Percentiles rank a stretch among this genome's conserved stretches.
phyloP scores from a whole-genome alignment of 1,140 invertebrate genomes.

The Drosophila mayri region DNA sequence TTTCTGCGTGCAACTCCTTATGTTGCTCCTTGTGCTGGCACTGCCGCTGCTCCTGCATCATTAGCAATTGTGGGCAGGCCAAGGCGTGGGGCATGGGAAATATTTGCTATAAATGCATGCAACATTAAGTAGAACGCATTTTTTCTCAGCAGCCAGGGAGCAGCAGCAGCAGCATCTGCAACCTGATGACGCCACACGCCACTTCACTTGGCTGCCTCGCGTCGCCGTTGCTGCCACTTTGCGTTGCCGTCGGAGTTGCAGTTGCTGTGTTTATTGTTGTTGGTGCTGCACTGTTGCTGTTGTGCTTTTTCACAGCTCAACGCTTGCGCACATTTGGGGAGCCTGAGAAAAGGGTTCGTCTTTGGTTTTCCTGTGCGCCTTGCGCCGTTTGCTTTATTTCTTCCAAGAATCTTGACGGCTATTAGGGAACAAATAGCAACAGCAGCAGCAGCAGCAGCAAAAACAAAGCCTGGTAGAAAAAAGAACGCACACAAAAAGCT shows the following conservation, averaged over 20 bases:
- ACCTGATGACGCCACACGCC: conserved; percentile 78
- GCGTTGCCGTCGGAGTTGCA: conserved; percentile 36
- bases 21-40: conserved; percentile 19
- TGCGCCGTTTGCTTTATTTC: conserved; percentile 66
- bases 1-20: conserved; percentile 26
- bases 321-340: conserved; percentile 71
- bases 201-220: conserved; percentile 76
- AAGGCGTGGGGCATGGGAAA: conserved; percentile 74
- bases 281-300: conserved; percentile 35
- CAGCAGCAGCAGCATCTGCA: conserved; percentile 55
- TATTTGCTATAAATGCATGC: conserved; percentile 84
- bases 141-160: conserved; percentile 42
- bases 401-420: conserved; percentile 78
- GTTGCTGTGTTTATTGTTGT: conserved; percentile 20
- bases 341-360: conserved; percentile 67
- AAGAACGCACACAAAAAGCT: conserved; percentile 17
- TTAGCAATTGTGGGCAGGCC: conserved; percentile 77
- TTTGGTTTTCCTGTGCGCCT: conserved; percentile 24
- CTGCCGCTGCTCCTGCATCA: conserved; percentile 61
- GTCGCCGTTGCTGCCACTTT: conserved; percentile 44
- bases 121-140: conserved; percentile 84
- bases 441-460: conserved; percentile 10
- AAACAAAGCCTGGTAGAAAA: conserved; percentile 4
- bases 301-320: conserved; percentile 81
- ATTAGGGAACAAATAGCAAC: conserved; percentile 68